Evolutionary conservation across 2,113 vertebrate genomes (phyloP), one percentile per base, ranked within the genome.

Genomic region (Pseudolaguvia tuberculata): DNA sequence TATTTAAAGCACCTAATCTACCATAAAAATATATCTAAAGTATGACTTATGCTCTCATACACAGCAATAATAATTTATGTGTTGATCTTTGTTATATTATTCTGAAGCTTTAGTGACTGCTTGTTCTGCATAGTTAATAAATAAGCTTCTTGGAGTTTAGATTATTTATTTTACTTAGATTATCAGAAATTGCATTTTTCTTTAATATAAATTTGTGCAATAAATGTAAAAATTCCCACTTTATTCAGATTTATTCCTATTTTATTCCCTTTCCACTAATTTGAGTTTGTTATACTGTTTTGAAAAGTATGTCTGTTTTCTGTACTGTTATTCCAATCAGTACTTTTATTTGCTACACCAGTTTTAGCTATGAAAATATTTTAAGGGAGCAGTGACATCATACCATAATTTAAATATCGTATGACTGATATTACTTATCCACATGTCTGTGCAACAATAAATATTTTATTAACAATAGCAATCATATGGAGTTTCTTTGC

Each of bases 311-410:
- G 55, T 83, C 80, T 50, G 5, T 76, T 55, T 82, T 72, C 35
- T 84, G 78, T 81, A 73, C 74, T 14, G 61, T 79, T n/a, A n/a
- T n/a, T n/a, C n/a, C n/a, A n/a, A 62, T 21, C 42, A 81, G 39
- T 7, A 42, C 4, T 42, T 42, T 42, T 42, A 42, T 42, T 35
- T 9, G 8, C 4, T 42, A 42, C 39, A 42, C 39, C 39, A 10
- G 2, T 35, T 80, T 51, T n/a, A 21, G 2, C 23, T 61, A 17
- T 63, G n/a, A 72, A 72, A 76, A 20, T 29, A 56, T 58, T 65
- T 29, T 9, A n/a, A 53, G 57, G 69, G 63, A 75, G 72, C 62
- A 76, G 68, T 48, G 68, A 6, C 35, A 52, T 73, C 56, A 35
- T 63, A 68, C 61, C 75, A 56, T 58, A 59, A 45, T 72, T 62